Evolutionary conservation across 2,888 invertebrate species (phyloP).

Genomic region (Pachydiplax longipennis): DNA sequence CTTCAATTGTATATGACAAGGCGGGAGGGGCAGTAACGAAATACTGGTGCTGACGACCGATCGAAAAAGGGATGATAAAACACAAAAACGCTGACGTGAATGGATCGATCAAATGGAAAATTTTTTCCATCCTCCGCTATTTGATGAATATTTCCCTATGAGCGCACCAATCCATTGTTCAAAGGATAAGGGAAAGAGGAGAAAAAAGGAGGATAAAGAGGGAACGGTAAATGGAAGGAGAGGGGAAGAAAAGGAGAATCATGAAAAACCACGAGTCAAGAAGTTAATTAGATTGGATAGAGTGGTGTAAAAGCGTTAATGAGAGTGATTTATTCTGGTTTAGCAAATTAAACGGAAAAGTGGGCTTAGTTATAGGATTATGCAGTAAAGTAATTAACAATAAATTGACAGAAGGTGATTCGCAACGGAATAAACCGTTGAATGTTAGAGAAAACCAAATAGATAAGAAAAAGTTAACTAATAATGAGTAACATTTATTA

Average conservation of each 20-base stretch:
- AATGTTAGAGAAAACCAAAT: no score
- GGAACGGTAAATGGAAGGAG: no score
- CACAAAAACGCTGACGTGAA: background rate
- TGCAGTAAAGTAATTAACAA: no score
- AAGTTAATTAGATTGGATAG: background rate
- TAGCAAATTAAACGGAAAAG: no score
- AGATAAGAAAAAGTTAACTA: no score
- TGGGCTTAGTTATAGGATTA: no score
- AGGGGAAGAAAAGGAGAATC: background rate
- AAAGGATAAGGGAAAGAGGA: background rate
- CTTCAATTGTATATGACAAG: background rate
- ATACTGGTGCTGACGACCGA: background rate
- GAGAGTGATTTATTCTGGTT: no score
- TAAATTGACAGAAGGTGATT: no score
- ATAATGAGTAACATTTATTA: no score
- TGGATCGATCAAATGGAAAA: background rate
- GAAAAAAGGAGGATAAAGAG: background rate
- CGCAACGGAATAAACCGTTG: no score
- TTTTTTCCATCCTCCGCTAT: background rate
- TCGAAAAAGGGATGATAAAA: background rate
- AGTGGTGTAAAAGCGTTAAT: no score
- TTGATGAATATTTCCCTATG: background rate
- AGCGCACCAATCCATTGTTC: background rate
- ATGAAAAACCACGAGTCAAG: background rate
- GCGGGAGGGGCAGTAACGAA: background rate